A percentile compares a stretch with the other conserved stretches of the same genome.
Conservation (phyloP, 1,140 invertebrate species). For the Microvelia longipes region DNA sequence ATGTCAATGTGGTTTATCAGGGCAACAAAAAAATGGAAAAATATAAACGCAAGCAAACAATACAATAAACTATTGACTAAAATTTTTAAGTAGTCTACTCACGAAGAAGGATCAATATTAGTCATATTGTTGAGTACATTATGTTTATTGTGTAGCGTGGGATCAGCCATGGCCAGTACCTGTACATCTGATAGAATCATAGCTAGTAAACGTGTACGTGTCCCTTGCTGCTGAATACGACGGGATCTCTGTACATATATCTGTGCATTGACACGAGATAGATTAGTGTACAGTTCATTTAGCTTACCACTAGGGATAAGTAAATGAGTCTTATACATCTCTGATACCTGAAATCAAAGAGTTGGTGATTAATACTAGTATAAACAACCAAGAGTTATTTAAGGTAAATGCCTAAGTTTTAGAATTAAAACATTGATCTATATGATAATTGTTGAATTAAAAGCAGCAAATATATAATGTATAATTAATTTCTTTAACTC, state of each 20-base stretch:
- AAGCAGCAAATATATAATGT: too few relatives aligned
- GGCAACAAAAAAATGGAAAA: too few relatives aligned
- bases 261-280: constrained; percentile 78
- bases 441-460: neutral
- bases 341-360: constrained; percentile 37
- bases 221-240: constrained; percentile 53
- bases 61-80: too few relatives aligned
- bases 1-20: too few relatives aligned
- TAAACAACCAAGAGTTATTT: constrained; percentile 13
- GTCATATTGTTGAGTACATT: constrained; percentile 56
- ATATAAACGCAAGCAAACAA: too few relatives aligned
- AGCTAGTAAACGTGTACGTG: constrained; percentile 59
- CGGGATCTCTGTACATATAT: constrained; percentile 87
- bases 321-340: constrained; percentile 62
- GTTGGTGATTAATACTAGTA: neutral
- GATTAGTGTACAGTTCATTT: constrained; percentile 71
- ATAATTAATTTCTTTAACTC: too few relatives aligned
- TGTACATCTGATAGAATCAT: constrained; percentile 66
- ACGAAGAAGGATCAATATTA: constrained; percentile 63
- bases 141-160: constrained; percentile 64
- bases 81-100: too few relatives aligned
- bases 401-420: neutral
- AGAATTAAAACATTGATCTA: neutral
- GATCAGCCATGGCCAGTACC: constrained; percentile 73
- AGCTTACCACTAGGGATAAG: constrained; percentile 71